Evolutionary conservation across 2,797 vertebrate species (phyloP), one percentile per base, ranked within the genome.

Genomic region (Sebastiscus tertius): DNA sequence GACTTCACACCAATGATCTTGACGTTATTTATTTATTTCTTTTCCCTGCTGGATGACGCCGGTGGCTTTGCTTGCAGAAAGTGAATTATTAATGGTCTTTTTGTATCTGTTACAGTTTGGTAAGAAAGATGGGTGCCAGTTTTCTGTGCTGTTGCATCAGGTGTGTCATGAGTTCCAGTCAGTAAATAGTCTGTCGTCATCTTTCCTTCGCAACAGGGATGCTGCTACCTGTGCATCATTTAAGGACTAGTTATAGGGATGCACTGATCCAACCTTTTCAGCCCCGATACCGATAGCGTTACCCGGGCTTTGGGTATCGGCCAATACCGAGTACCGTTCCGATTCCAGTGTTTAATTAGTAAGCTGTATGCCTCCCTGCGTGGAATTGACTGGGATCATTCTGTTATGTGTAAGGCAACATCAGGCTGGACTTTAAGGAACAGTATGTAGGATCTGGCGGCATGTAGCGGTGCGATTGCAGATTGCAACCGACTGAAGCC

Each of bases 341-440:
- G 42, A 46, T 46, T 18, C 16, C 16, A 18, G 16, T 18, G 14
- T 46, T 46, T 46, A 16, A 18, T 46, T 46, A 46, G 18, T 46
- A 18, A 46, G 16, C 42, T 46, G 42, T 46, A 46, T 16, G 1
- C 42, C 6, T 18, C 16, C 7, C 14, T 46, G 42, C 42, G 1
- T 46, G 42, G 42, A 46, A 18, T 46, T 46, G 42, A 46, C 42
- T 46, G 42, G 16, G 42, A 46, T 46, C 16, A 46, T 46, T 46
- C 42, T 42, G 0, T 42, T 0, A 46, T 46, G 0, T 49, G 42
- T 18, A 49, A 49, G 42, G 42, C 16, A 49, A 49, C 42, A 49
- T 49, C 42, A 20, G 42, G 42, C 16, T 49, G 42, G 42, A 49
- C 18, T 49, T 49, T 18, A 49, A 49, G 16, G 42, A 46, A 46